A percentile compares a stretch with the other conserved stretches of the same genome.
These are phyloP conservation scores for Ecliptopera silaceata DNA, from an alignment of 2,888 invertebrate species.

Conservation along the genomic window DNA sequence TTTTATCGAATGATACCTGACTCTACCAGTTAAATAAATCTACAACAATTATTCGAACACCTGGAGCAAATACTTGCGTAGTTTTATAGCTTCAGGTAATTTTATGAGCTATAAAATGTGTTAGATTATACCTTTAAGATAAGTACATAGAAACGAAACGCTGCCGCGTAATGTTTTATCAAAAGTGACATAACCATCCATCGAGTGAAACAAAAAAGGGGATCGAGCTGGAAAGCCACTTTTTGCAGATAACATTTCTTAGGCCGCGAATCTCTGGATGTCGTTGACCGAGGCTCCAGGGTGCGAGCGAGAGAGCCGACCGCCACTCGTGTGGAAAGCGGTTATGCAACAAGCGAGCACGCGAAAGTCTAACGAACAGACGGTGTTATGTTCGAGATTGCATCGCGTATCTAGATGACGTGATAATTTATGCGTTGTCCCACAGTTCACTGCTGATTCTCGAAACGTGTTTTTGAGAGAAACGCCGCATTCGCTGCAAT, in stretches of 20 bases:
- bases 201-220: constrained; percentile 36
- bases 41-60: constrained; percentile 6
- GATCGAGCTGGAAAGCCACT: constrained; percentile 38
- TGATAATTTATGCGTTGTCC: constrained; percentile 42
- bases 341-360: constrained; percentile 75
- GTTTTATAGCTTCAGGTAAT: constrained; percentile 5
- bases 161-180: constrained; percentile 29
- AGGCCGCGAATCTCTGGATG: constrained; percentile 64
- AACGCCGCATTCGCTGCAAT: constrained; percentile 31
- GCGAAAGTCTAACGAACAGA: constrained; percentile 67
- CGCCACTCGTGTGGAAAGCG: constrained; percentile 77
- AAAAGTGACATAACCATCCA: constrained; percentile 42
- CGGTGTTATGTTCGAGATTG: constrained; percentile 53
- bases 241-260: constrained; percentile 46
- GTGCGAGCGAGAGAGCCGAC: constrained; percentile 66
- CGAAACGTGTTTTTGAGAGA: constrained; percentile 37
- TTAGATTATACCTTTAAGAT: constrained; percentile 14
- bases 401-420: constrained; percentile 63
- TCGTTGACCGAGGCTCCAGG: constrained; percentile 75
- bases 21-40: constrained; percentile 2
- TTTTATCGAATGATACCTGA: not conserved
- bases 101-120: constrained; percentile 9
- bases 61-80: constrained; percentile 3
- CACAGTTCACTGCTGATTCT: constrained; percentile 36
- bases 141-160: constrained; percentile 9